A percentile compares a stretch with the other conserved stretches of the same genome.
Evolutionary conservation across 35 echinoderm and acorn worm species (phyloP).

Genomic region (Heliocidaris erythrogramma): DNA sequence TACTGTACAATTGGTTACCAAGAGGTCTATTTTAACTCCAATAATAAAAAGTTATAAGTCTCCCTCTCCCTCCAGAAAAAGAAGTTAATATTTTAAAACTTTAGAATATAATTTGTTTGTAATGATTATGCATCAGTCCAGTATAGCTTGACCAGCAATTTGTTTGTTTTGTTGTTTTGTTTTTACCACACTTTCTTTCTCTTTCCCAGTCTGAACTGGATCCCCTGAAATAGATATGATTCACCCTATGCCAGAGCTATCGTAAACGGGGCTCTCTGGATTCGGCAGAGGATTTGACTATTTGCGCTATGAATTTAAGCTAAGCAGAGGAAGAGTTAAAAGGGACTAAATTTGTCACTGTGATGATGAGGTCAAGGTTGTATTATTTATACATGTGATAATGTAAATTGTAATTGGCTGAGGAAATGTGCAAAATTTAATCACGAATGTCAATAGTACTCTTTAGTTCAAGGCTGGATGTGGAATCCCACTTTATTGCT

Average conservation of each 20-base stretch:
- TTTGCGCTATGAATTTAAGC: not conserved
- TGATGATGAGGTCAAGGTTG: not conserved
- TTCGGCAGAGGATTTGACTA: conserved; percentile 7
- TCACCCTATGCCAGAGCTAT: not conserved
- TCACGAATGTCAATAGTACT: not conserved
- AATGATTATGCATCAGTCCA: too few relatives aligned
- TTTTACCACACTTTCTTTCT: not conserved
- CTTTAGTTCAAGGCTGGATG: not conserved
- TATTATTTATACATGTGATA: not conserved
- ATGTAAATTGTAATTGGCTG: not conserved
- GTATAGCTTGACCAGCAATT: too few relatives aligned
- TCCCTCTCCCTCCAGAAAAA: too few relatives aligned
- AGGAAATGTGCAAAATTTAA: not conserved
- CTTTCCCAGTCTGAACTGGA: not conserved
- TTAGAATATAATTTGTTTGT: too few relatives aligned
- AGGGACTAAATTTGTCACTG: not conserved
- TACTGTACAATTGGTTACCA: too few relatives aligned
- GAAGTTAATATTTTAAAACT: too few relatives aligned
- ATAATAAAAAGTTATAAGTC: too few relatives aligned
- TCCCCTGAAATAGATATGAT: not conserved
- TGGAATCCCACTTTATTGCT: not conserved
- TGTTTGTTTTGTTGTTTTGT: too few relatives aligned
- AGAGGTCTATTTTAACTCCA: too few relatives aligned
- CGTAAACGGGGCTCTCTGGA: not conserved
- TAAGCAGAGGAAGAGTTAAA: not conserved